Percentiles rank a stretch among this genome's conserved stretches.
These are phyloP conservation scores for Fopius arisanus DNA, from an alignment of 1,140 invertebrate species.

Conservation along the genomic window DNA sequence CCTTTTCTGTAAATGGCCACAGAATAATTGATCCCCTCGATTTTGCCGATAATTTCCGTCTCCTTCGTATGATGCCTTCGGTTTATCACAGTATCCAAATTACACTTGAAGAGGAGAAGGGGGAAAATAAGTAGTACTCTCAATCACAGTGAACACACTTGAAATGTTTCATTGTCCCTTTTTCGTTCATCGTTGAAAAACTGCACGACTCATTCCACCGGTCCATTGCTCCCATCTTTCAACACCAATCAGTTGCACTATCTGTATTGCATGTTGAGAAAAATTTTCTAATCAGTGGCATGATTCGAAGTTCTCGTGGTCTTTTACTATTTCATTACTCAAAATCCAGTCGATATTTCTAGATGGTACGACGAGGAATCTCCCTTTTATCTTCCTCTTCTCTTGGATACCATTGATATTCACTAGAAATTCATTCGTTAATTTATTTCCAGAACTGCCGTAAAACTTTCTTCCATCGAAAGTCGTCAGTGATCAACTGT, in stretches of 20 bases:
- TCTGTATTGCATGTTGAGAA: not conserved
- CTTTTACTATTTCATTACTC: not conserved
- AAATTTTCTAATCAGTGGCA: not conserved
- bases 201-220: not conserved
- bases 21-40: not conserved
- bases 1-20: not conserved
- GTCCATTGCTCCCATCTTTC: slow-evolving; percentile 6
- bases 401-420: not conserved
- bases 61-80: not conserved
- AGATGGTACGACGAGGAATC: not conserved
- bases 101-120: no score
- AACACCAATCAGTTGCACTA: not conserved
- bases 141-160: not conserved
- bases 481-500: slow-evolving; percentile 26
- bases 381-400: not conserved
- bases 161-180: slow-evolving; percentile 11
- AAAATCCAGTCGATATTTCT: not conserved
- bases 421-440: not conserved
- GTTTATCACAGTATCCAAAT: no score
- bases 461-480: slow-evolving; percentile 37
- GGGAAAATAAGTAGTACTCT: not conserved
- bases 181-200: not conserved
- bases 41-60: not conserved
- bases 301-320: not conserved
- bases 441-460: not conserved